Evolutionary conservation across 2,113 vertebrate genomes (phyloP), one percentile per base, ranked within the genome.

Genomic region (Trochalopteron elliotii): DNA sequence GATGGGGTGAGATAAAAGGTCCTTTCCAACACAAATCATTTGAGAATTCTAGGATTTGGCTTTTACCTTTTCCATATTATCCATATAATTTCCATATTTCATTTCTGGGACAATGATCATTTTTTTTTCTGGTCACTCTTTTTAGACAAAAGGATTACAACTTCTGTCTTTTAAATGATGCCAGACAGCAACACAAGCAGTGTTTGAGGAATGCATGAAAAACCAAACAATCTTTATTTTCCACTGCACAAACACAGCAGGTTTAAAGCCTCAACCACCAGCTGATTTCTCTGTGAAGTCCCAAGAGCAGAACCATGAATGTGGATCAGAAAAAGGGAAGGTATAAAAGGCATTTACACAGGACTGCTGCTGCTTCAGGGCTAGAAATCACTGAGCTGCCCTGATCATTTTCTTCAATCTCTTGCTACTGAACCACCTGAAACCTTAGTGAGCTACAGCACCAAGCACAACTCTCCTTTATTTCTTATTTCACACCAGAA

Each of bases 331-430:
- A 85, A 28, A 23, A 33, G 50, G 4, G 25, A n/a, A 75, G 9
- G 45, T 6, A 37, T 25, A 59, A 42, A 25, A 28, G 10, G 17
- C 23, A 47, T 25, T 25, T 31, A 45, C 60, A 44, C 20, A 19
- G 1, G 5, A 15, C 7, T 3, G 1, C 3, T 23, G n/a, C 37
- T 57, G 14, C 33, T 12, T 8, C 8, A 55, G 68, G 9, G 7
- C 11, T 28, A 22, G 27, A 18, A 23, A 39, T 4, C 49, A 50
- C 1, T 4, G n/a, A 65, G 74, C 6, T 53, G 18, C 59, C 11
- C 28, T 12, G 7, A 12, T 35, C 8, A 8, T 67, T 25, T 24
- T 13, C 44, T 68, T 53, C 10, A 24, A 35, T 11, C 56, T 28
- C n/a, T 40, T 35, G 4, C 47, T 24, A 2, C 33, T 15, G 16